phyloP scores from a whole-genome alignment of 2,888 invertebrate genomes.

The Himalopsyche anomala region DNA sequence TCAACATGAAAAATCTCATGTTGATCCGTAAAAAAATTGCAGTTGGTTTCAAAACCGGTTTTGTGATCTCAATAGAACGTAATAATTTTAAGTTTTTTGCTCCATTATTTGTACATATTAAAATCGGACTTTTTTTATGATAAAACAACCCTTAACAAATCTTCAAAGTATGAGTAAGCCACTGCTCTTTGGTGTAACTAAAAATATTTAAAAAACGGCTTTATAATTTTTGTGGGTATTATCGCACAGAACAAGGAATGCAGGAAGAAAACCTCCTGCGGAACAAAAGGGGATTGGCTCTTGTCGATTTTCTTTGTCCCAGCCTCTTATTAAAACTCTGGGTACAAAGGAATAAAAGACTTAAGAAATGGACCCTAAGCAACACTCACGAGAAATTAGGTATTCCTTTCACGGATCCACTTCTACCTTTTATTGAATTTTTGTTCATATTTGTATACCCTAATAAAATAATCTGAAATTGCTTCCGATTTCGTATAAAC shows the following conservation, averaged over 20 bases:
- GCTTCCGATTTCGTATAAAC: not conserved
- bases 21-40: too few relatives aligned
- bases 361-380: constrained; percentile 20
- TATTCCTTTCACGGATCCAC: not conserved
- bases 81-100: too few relatives aligned
- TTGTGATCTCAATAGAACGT: too few relatives aligned
- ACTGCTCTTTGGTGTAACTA: too few relatives aligned
- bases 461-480: constrained; percentile 29
- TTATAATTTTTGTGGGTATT: too few relatives aligned
- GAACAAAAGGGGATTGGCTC: constrained; percentile 45
- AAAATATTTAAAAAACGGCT: too few relatives aligned
- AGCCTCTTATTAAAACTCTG: constrained; percentile 25
- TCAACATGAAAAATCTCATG: too few relatives aligned
- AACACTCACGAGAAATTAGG: constrained; percentile 19
- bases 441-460: constrained; percentile 28
- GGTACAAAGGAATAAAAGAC: constrained; percentile 35
- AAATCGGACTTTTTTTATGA: too few relatives aligned
- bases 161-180: too few relatives aligned
- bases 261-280: constrained; percentile 21
- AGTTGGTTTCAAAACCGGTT: too few relatives aligned
- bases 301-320: constrained; percentile 49
- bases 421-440: constrained; percentile 37
- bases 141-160: too few relatives aligned
- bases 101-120: too few relatives aligned
- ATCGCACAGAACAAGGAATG: not conserved